phyloP scores from a whole-genome alignment of 1,140 invertebrate genomes.

The Hypsibius dujardini region DNA sequence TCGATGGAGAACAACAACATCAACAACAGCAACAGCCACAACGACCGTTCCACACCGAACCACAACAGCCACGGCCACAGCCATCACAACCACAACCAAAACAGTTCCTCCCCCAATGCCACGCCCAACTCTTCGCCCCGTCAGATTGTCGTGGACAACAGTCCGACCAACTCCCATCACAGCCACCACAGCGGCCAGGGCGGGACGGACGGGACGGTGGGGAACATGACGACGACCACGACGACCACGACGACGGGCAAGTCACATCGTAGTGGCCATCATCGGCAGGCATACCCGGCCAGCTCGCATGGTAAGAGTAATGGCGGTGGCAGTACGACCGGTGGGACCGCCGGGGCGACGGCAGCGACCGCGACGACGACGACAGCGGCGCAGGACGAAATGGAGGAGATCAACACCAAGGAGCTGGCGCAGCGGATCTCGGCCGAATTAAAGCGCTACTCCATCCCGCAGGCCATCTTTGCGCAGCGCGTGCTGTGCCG shows the following conservation, averaged over 20 bases:
- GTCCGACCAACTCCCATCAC: constrained; percentile 11
- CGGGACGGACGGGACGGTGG: neutral
- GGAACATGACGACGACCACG: constrained; percentile 5
- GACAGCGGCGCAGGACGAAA: constrained; percentile 38
- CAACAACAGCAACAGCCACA: too few species aligned
- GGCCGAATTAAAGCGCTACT: constrained; percentile 93
- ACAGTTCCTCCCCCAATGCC: neutral
- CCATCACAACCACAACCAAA: neutral
- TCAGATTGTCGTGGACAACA: constrained; percentile 22
- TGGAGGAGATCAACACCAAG: constrained; percentile 98
- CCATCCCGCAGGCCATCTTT: constrained; percentile 97
- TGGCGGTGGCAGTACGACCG: constrained; percentile 18
- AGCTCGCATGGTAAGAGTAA: constrained; percentile 21
- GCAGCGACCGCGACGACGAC: constrained; percentile 26
- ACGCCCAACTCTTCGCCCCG: constrained; percentile 23
- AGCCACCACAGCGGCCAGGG: neutral
- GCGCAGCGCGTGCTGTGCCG: constrained; percentile 91
- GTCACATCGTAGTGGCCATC: constrained; percentile 20
- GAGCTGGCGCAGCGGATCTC: constrained; percentile 94
- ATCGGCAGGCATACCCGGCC: constrained; percentile 23
- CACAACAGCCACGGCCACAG: neutral
- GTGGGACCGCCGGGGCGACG: constrained; percentile 28
- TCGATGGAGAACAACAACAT: neutral
- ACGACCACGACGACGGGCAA: constrained; percentile 21
- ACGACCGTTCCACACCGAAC: too few species aligned